These are phyloP conservation scores for Brachyptera putata DNA, from an alignment of 2,888 invertebrate genomes.

Conservation along the genomic window DNA sequence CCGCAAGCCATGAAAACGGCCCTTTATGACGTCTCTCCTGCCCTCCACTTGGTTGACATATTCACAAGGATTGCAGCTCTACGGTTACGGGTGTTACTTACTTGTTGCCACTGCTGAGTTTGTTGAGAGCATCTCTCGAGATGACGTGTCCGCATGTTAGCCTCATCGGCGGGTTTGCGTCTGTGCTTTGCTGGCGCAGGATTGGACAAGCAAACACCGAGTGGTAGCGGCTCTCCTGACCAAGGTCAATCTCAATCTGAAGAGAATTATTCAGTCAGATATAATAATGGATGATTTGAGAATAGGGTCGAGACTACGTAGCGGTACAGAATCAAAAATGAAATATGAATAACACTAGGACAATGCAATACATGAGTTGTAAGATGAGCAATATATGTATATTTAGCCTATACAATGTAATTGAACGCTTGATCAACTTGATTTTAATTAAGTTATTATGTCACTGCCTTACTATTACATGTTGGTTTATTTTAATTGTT, in stretches of 20 bases:
- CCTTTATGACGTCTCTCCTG: too few relatives aligned
- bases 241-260: conserved; percentile 42
- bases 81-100: too few relatives aligned
- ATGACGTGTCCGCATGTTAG: conserved; percentile 98
- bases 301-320: too few relatives aligned
- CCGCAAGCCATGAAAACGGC: too few relatives aligned
- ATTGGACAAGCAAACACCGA: conserved; percentile 99
- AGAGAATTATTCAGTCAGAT: conserved; percentile 34
- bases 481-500: too few relatives aligned
- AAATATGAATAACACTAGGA: neutral
- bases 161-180: conserved; percentile 95
- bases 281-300: conserved; percentile 18
- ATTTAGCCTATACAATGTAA: too few relatives aligned
- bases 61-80: too few relatives aligned
- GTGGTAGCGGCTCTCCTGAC: conserved; percentile 87
- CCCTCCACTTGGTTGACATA: too few relatives aligned
- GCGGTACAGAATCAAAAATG: neutral
- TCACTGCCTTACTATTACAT: too few relatives aligned
- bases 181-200: conserved; percentile 91
- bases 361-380: too few relatives aligned
- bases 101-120: conserved; percentile 85
- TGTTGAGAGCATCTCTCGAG: conserved; percentile 92
- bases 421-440: too few relatives aligned
- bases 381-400: neutral
- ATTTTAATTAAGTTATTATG: too few relatives aligned